A percentile compares a stretch with the other conserved stretches of the same genome.
These are phyloP conservation scores for Leuctra nigra DNA, from an alignment of 2,888 invertebrate genomes.

Conservation along the genomic window DNA sequence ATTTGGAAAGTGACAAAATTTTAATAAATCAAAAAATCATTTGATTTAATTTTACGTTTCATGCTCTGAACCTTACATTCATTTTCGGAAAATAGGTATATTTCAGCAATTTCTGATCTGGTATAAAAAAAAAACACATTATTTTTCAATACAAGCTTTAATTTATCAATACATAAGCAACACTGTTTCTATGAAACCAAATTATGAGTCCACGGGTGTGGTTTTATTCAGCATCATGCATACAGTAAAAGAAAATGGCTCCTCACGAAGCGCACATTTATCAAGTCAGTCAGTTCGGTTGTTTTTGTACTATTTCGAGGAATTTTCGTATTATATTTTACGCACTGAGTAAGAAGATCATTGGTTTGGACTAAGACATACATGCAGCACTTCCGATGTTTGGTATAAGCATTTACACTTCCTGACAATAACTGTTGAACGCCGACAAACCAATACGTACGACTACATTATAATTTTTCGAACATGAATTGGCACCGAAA, in stretches of 20 bases:
- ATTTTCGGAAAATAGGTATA: no score
- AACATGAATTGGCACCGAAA: constrained; percentile 27
- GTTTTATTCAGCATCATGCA: constrained; percentile 20
- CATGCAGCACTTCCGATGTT: constrained; percentile 3
- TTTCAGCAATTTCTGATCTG: no score
- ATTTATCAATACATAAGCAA: constrained; percentile 28
- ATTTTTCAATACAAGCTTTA: constrained; percentile 16
- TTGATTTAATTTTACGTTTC: no score
- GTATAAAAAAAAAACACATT: background rate
- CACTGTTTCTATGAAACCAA: constrained; percentile 21
- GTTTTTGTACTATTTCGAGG: constrained; percentile 43
- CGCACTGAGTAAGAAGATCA: constrained; percentile 7
- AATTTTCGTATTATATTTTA: constrained; percentile 34
- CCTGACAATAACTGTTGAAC: no score
- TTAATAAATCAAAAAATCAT: no score
- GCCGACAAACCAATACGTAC: no score
- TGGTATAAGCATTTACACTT: no score
- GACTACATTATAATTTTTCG: no score
- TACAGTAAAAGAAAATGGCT: constrained; percentile 20
- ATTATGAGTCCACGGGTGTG: constrained; percentile 13
- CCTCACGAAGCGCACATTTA: constrained; percentile 22
- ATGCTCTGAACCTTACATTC: no score
- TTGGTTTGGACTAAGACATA: constrained; percentile 25
- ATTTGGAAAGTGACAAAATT: no score
- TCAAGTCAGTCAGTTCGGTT: constrained; percentile 27